Evolutionary conservation across 2,113 vertebrate genomes (phyloP).

Genomic region (Melanotaenia duboulayi): DNA sequence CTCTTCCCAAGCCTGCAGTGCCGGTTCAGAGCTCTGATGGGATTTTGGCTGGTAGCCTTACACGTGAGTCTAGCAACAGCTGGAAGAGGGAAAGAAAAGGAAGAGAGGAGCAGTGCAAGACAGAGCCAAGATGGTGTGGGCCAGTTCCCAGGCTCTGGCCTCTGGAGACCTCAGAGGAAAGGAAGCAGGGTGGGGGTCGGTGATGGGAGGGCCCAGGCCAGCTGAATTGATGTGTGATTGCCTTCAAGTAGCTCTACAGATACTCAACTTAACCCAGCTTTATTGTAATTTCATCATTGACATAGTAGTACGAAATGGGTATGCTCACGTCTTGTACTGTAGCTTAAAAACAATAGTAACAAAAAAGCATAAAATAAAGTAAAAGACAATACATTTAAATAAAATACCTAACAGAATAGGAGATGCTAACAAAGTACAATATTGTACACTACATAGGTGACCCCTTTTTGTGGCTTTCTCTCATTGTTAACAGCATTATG

Average conservation of each 20-base stretch:
- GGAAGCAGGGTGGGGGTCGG: slow-evolving; percentile 31
- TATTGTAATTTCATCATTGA: no score
- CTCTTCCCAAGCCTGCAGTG: slow-evolving; percentile 44
- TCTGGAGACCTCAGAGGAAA: slow-evolving; percentile 58
- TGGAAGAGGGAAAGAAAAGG: slow-evolving; percentile 55
- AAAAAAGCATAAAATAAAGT: no score
- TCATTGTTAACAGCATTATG: slow-evolving; percentile 3
- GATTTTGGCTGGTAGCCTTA: slow-evolving; percentile 70
- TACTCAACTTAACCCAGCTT: no score
- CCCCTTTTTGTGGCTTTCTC: not conserved
- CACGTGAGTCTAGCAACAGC: slow-evolving; percentile 78
- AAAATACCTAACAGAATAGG: no score
- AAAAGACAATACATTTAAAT: no score
- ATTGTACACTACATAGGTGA: no score
- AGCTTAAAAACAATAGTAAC: no score
- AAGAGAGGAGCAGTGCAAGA: slow-evolving; percentile 36
- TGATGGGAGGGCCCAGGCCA: slow-evolving; percentile 27
- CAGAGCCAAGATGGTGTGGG: slow-evolving; percentile 51
- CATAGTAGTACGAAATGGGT: no score
- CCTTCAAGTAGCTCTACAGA: slow-evolving; percentile 15
- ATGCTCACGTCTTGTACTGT: no score
- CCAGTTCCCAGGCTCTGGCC: slow-evolving; percentile 76
- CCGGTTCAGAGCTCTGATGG: slow-evolving; percentile 61
- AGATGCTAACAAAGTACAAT: no score
- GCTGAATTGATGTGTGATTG: slow-evolving; percentile 48